Conservation (phyloP, 2,113 vertebrate species). For the Oreochromis tanganicae region DNA sequence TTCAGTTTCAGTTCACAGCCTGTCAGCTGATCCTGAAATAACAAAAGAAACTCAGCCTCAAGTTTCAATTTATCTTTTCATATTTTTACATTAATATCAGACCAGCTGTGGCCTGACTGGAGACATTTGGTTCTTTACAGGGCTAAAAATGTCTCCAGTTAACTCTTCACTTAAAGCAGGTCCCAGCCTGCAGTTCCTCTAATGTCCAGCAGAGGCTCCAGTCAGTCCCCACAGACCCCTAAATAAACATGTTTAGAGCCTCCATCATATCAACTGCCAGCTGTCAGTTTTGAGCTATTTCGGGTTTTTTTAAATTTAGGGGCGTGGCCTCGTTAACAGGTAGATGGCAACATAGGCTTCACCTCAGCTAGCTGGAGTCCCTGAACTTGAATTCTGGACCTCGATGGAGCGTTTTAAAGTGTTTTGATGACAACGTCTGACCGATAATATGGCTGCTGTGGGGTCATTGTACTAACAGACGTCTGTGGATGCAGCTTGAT, state of each 20-base stretch:
- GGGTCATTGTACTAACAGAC: not conserved
- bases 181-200: not conserved
- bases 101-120: not conserved
- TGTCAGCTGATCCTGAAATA: not conserved
- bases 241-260: not conserved
- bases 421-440: not conserved
- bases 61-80: not conserved
- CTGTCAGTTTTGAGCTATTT: not conserved
- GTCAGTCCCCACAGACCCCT: not conserved
- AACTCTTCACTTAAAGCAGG: not conserved
- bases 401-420: not conserved
- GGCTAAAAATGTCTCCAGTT: not conserved
- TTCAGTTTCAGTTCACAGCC: not conserved
- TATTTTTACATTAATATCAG: not conserved
- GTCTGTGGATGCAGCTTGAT: not conserved
- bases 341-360: not conserved
- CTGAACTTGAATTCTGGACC: not conserved
- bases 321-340: not conserved
- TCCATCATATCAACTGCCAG: not conserved
- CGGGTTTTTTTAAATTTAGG: rapidly evolving
- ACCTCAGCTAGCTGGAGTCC: not conserved
- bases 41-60: not conserved
- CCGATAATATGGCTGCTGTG: rapidly evolving
- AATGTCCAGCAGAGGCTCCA: not conserved
- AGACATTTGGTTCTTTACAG: not conserved